Conservation (phyloP, 2,888 invertebrate genomes). For the Erannis defoliaria region DNA sequence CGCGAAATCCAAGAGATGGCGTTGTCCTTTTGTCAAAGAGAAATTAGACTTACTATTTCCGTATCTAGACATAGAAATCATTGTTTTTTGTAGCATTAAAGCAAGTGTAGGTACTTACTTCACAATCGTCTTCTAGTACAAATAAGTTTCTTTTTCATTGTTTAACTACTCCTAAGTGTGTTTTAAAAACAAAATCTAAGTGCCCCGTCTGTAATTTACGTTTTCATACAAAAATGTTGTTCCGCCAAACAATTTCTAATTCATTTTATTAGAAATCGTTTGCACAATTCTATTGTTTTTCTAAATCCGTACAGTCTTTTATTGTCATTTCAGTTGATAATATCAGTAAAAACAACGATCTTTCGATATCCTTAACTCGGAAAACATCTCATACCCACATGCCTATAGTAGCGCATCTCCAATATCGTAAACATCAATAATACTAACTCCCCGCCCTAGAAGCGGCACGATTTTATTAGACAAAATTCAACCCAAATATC, state of each 20-base stretch:
- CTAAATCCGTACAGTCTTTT: background rate
- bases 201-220: no score
- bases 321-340: background rate
- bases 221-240: no score
- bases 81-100: no score
- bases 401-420: constrained; percentile 17
- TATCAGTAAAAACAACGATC: constrained; percentile 5
- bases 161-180: no score
- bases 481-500: constrained; percentile 48
- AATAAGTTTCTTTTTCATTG: no score
- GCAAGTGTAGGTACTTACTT: no score
- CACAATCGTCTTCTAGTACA: background rate
- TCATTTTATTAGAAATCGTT: background rate
- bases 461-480: constrained; percentile 40
- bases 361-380: constrained; percentile 12
- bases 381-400: constrained; percentile 6
- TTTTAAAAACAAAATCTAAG: background rate
- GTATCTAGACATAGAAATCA: no score
- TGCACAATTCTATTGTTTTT: background rate
- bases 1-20: no score
- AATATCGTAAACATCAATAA: constrained; percentile 46
- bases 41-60: no score
- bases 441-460: constrained; percentile 38
- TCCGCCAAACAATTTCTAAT: background rate
- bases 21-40: no score